A percentile compares a stretch with the other conserved stretches of the same genome.
phyloP scores from a whole-genome alignment of 2,113 vertebrate genomes.

The Fukomys damarensis region DNA sequence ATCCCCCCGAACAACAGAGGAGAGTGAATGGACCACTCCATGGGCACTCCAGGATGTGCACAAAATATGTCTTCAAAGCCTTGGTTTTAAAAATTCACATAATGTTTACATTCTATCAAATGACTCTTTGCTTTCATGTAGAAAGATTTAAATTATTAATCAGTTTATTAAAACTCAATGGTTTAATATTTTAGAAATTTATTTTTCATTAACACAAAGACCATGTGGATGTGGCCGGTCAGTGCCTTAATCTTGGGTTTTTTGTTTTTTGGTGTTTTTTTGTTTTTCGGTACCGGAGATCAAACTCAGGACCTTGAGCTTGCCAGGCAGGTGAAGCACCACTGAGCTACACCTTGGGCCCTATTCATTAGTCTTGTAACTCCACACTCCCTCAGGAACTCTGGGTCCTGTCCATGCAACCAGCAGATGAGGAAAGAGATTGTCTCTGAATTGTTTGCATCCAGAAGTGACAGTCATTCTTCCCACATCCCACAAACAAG shows the following conservation, averaged over 20 bases:
- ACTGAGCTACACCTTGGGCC: too few relatives aligned
- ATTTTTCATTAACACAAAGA: neutral
- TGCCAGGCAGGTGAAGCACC: too few relatives aligned
- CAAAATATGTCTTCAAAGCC: neutral
- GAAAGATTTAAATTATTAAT: conserved; percentile 41
- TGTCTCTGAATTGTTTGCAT: neutral
- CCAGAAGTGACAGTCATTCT: conserved; percentile 3
- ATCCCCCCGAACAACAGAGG: neutral
- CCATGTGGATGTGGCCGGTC: neutral
- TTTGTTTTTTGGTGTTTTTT: too few relatives aligned
- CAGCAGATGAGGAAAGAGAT: neutral
- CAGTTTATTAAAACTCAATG: neutral
- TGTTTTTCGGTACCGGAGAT: too few relatives aligned
- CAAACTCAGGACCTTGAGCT: too few relatives aligned
- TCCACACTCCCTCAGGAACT: neutral
- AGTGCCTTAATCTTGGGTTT: neutral
- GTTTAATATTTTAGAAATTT: neutral
- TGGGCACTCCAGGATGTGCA: neutral
- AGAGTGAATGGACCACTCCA: neutral
- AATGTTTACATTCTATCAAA: neutral
- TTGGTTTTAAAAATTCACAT: neutral
- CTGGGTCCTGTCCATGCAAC: neutral
- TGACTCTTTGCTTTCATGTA: neutral
- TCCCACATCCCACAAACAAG: conserved; percentile 36
- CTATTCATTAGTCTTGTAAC: neutral